phyloP scores from a whole-genome alignment of 1,140 invertebrate species.

The Hirudo medicinalis region DNA sequence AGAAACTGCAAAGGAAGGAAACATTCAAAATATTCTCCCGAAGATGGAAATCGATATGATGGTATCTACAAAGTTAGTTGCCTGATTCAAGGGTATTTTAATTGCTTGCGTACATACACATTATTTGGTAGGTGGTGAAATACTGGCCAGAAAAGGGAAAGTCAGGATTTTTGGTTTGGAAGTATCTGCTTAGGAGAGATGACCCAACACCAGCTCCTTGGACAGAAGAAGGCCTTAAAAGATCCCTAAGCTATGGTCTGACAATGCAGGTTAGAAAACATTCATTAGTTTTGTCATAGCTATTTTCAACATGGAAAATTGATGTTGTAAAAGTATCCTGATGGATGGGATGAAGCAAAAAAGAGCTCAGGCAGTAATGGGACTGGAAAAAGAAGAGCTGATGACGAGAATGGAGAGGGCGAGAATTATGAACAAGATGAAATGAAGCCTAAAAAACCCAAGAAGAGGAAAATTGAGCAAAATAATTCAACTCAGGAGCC shows the following conservation, averaged over 20 bases:
- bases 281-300: slow-evolving; percentile 22
- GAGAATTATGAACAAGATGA: slow-evolving; percentile 25
- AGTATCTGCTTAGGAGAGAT: slow-evolving; percentile 62
- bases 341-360: slow-evolving; percentile 58
- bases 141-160: slow-evolving; percentile 68
- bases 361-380: slow-evolving; percentile 38
- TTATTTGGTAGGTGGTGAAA: slow-evolving; percentile 61
- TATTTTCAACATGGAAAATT: slow-evolving; percentile 2
- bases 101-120: slow-evolving; percentile 29
- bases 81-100: not conserved
- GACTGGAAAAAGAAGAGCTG: slow-evolving; percentile 26
- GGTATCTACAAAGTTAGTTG: slow-evolving; percentile 43
- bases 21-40: slow-evolving; percentile 63
- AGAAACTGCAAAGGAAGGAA: slow-evolving; percentile 59
- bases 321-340: slow-evolving; percentile 50
- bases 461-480: slow-evolving; percentile 17
- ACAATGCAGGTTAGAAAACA: slow-evolving; percentile 32
- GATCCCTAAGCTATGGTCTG: slow-evolving; percentile 38
- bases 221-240: slow-evolving; percentile 57
- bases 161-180: slow-evolving; percentile 67
- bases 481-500: not conserved
- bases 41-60: slow-evolving; percentile 53
- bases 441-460: slow-evolving; percentile 25
- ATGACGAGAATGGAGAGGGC: slow-evolving; percentile 23
- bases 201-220: slow-evolving; percentile 67